Evolutionary conservation across 2,888 invertebrate genomes (phyloP), one percentile per base, ranked within the genome.

Genomic region (Bimastos eiseni): DNA sequence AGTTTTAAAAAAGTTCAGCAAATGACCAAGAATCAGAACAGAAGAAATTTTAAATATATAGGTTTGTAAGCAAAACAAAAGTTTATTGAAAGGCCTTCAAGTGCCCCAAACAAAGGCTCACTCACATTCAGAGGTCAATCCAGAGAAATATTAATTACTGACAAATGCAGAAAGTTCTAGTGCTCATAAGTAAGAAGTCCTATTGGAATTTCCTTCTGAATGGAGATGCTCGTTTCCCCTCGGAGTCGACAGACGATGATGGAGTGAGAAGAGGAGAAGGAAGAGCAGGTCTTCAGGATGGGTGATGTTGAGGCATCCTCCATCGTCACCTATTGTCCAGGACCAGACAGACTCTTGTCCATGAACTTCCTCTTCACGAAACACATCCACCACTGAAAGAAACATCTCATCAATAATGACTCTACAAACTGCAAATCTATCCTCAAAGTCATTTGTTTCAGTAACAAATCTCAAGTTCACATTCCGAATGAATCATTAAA

Each of bases 321-420:
- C 38, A 44, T 44, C 49, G 6, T 49, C 36, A 33, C 36, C 86
- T 92, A 94, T 89, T 94, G 94, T 91, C 98, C 98, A 4, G 98
- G 98, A 0, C 97, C 97, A 55, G 98, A 97, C 44, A 99, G 96
- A 44, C 98, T 98, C 95, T 99, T 99, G 95, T 99, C 99, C 99
- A 99, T 99, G 95, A 99, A 99, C 96, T 98, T 98, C 96, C 98
- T 98, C 95, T 98, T 98, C 44, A 98, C 97, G 96, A 99, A 99
- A 95, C 99, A 99, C 91, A 99, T 96, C 99, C 99, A 99, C 99
- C 99, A 99, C 96, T 96, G 94, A 30, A 11, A 89, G 11, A 90
- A 24, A 41, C 33, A 37, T 24, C 34, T 8, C 21, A n/a, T 11
- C 1, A 0, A 24, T 4, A 38, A 19, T 24, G 4, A 5, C 11